A percentile compares a stretch with the other conserved stretches of the same genome.
Conservation (phyloP, 2,888 invertebrate genomes). For the Lucinisca nassula region DNA sequence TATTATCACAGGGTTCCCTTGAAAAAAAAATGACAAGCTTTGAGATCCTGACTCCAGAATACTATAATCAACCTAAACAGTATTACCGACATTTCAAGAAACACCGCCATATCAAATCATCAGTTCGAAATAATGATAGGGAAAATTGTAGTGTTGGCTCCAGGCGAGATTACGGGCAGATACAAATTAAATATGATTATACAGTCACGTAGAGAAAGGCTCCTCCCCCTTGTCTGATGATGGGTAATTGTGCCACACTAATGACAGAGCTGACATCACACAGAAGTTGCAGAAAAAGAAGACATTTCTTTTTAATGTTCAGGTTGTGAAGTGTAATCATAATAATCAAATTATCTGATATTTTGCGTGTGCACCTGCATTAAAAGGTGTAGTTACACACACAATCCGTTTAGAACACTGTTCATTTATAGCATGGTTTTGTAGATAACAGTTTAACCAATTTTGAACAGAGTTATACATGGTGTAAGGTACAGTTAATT, state of each 20-base stretch:
- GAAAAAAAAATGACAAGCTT: background rate
- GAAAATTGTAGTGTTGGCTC: slow-evolving; percentile 41
- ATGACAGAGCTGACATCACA: background rate
- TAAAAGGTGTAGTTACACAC: background rate
- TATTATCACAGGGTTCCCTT: background rate
- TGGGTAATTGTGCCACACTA: background rate
- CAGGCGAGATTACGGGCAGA: slow-evolving; percentile 43
- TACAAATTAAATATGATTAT: slow-evolving; percentile 71
- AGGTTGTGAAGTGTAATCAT: background rate
- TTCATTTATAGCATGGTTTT: no score
- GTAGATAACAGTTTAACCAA: no score
- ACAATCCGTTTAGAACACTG: no score
- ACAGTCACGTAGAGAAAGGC: slow-evolving; percentile 8
- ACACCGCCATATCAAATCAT: background rate
- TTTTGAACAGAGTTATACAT: no score
- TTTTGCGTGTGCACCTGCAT: background rate
- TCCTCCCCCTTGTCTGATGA: background rate
- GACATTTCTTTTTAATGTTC: background rate
- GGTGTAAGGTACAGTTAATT: no score
- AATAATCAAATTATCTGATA: background rate
- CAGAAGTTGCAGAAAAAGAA: background rate
- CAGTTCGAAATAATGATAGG: slow-evolving; percentile 25
- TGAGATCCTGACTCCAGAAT: background rate
- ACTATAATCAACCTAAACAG: background rate
- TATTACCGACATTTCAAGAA: slow-evolving; percentile 6